Base-by-base conservation (phyloP, 2,888 invertebrate genomes). In the Crocallis elinguaria region DNA sequence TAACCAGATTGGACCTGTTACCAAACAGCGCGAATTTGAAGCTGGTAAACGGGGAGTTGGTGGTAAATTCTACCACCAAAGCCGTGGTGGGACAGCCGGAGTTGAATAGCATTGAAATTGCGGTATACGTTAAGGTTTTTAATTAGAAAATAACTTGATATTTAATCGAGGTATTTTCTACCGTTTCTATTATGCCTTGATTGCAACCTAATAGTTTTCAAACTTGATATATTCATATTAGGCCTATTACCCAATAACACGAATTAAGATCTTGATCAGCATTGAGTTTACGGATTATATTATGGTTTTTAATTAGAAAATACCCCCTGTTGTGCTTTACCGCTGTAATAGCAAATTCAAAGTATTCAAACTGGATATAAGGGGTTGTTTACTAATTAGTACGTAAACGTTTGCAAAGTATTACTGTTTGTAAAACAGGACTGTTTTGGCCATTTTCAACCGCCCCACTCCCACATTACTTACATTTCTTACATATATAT, bases 1-100 rank as follows among this genome's bases (percentile, higher is more conserved):
- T 88, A 7, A 71, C 82, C 2, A 68, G 63, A 3, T 56, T 88
- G 11, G 70, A 86, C 33, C 38, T 88, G 0, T 12, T 85, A 3
- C 85, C 88, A 0, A 82, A 83, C 25, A 85, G 79, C 32, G 84
- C 82, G 0, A 85, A 85, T 41, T 50, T 86, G 3, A 75, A 68
- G 13, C 45, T 83, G 0, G 12, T 76, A 0, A 82, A 84, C 29
- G 61, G 75, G 0, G 77, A 82, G 11, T 42, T 84, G n/a, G 77
- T 83, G 0, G 42, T 65, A 0, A 55, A 66, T 1, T 80, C 80
- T 0, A 72, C 73, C 0, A 66, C 23, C 1, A 85, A 79, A 61
- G 82, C 77, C 0, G 61, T 86, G 0, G 73, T 83, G 0, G 85
- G 84, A 0, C 77, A 78, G 1, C 70, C 80, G 0, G 74, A 76